Conservation (phyloP, 2,888 invertebrate species). For the Eristalis arbustorum region DNA sequence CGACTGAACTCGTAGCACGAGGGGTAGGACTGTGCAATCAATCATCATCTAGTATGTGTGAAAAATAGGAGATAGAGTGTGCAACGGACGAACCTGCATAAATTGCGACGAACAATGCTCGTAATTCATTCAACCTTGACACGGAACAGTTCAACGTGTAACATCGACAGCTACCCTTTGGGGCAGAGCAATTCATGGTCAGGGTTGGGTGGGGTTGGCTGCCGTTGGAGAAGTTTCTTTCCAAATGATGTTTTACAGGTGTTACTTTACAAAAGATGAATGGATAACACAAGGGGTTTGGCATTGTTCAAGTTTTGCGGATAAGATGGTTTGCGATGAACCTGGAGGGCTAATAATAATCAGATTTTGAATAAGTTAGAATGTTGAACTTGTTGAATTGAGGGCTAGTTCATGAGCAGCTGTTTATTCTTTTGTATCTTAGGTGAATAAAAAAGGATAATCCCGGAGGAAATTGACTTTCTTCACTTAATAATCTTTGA, state of each 20-base stretch:
- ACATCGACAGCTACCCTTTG: neutral
- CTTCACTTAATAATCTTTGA: too few relatives aligned
- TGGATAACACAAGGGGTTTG: neutral
- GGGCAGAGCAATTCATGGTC: neutral
- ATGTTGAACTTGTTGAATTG: too few relatives aligned
- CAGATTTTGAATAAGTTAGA: too few relatives aligned
- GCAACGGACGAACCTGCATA: conserved; percentile 9
- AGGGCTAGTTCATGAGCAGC: too few relatives aligned
- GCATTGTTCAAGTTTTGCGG: neutral
- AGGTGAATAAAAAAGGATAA: too few relatives aligned
- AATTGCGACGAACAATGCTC: conserved; percentile 17
- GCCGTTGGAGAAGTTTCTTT: neutral
- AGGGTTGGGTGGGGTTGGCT: neutral
- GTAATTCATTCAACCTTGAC: conserved; percentile 57
- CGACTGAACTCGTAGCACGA: neutral
- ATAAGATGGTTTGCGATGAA: neutral
- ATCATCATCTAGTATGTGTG: conserved; percentile 45
- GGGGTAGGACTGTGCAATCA: conserved; percentile 19
- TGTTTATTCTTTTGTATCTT: too few relatives aligned
- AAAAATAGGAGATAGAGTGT: conserved; percentile 9
- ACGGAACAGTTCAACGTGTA: conserved; percentile 16
- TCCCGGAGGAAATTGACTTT: too few relatives aligned
- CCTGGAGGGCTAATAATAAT: neutral
- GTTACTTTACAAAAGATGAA: neutral
- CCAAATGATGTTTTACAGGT: neutral